Conservation (phyloP, 2,888 invertebrate genomes). For the Diplolepis rosae region DNA sequence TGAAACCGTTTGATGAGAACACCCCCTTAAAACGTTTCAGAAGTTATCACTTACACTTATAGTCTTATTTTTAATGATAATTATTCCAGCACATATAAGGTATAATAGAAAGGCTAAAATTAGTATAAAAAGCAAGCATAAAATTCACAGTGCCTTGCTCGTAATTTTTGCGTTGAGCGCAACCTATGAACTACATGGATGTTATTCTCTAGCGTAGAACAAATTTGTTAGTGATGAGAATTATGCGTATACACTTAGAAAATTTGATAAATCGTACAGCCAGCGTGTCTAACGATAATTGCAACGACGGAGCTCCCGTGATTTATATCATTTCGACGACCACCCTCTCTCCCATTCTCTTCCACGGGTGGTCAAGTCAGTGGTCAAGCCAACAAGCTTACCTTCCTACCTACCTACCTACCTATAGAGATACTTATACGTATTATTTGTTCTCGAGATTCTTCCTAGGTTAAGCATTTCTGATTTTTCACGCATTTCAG, state of each 20-base stretch:
- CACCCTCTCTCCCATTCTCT: slow-evolving; percentile 42
- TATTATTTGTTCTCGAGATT: slow-evolving; percentile 59
- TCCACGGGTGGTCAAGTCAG: slow-evolving; percentile 49
- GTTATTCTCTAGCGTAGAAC: slow-evolving; percentile 40
- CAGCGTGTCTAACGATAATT: slow-evolving; percentile 58
- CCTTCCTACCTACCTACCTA: slow-evolving; percentile 4
- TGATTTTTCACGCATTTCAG: slow-evolving; percentile 67
- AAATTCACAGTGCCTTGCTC: no score
- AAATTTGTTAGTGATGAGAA: slow-evolving; percentile 47
- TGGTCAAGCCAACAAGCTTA: slow-evolving; percentile 32
- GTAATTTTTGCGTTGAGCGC: no score
- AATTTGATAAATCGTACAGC: slow-evolving; percentile 53
- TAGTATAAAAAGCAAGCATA: no score
- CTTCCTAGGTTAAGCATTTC: slow-evolving; percentile 61
- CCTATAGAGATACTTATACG: slow-evolving; percentile 48
- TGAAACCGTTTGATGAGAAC: no score
- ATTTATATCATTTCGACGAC: slow-evolving; percentile 54
- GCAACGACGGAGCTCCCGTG: slow-evolving; percentile 52
- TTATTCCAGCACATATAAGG: no score
- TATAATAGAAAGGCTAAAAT: no score
- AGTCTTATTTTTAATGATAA: no score
- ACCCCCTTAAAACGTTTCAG: no score
- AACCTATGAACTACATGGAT: no score
- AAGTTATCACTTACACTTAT: no score
- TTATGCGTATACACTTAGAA: slow-evolving; percentile 40